Conservation (phyloP, 2,113 vertebrate genomes). For the Pyrgilauda ruficollis region DNA sequence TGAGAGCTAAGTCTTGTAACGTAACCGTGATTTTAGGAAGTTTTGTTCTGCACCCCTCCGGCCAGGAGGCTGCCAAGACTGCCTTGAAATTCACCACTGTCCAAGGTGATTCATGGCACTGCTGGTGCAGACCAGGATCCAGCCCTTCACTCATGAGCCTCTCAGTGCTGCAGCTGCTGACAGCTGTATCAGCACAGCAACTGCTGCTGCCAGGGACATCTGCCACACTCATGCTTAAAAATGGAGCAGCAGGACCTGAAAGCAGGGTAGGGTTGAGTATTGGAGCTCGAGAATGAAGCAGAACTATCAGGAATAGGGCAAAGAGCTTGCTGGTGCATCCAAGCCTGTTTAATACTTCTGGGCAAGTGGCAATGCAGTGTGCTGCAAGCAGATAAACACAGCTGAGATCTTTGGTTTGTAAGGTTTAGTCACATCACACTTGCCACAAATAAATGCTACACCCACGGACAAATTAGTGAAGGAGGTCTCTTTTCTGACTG, state of each 20-base stretch:
- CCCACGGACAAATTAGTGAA: not conserved
- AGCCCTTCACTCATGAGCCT: not conserved
- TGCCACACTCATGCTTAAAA: not conserved
- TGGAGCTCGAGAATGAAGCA: not conserved
- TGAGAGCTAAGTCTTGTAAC: not conserved
- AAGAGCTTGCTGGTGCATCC: not conserved
- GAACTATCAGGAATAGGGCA: not conserved
- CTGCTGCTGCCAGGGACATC: not conserved
- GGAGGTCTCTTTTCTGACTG: not conserved
- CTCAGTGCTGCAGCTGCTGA: not conserved
- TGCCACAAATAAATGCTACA: not conserved
- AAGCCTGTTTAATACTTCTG: not conserved
- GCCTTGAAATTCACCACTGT: not conserved
- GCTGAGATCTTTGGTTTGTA: not conserved
- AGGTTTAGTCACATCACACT: not conserved
- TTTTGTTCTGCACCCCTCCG: not conserved
- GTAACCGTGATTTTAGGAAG: accelerated
- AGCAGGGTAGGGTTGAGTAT: not conserved
- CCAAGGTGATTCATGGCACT: accelerated
- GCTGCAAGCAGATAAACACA: not conserved
- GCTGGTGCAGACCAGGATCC: not conserved
- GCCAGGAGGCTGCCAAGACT: not conserved
- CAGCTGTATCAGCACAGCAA: not conserved
- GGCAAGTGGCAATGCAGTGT: not conserved
- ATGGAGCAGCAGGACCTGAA: not conserved